phyloP scores from a whole-genome alignment of 1,140 invertebrate genomes.

The Camponotus vicinus region DNA sequence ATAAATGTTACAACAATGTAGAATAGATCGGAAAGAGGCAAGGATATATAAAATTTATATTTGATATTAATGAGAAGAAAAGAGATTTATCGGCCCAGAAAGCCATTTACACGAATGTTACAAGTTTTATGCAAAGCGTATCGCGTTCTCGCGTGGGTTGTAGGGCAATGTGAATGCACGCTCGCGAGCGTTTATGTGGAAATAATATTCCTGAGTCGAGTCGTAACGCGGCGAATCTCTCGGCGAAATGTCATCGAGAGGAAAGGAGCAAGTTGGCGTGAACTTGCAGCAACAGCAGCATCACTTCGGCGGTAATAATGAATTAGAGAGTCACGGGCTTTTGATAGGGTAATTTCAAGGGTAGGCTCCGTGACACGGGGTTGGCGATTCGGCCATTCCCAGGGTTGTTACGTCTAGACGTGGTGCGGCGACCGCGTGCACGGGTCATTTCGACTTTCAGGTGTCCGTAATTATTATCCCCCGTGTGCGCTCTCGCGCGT shows the following conservation, averaged over 20 bases:
- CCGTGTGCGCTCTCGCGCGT: conserved; percentile 45
- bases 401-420: conserved; percentile 80
- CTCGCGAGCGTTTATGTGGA: conserved; percentile 55
- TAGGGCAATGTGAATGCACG: conserved; percentile 6
- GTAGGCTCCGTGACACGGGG: conserved; percentile 73
- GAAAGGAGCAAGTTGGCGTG: conserved; percentile 33
- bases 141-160: conserved; percentile 7
- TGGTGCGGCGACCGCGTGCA: conserved; percentile 66
- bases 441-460: conserved; percentile 81
- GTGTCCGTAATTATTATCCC: conserved; percentile 83
- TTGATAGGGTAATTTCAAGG: conserved; percentile 81
- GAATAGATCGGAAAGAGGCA: not conserved
- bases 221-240: conserved; percentile 13
- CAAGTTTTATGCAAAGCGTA: not conserved
- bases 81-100: not conserved
- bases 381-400: conserved; percentile 76
- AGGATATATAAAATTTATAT: not conserved
- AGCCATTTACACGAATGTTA: not conserved
- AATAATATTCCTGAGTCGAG: conserved; percentile 42
- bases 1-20: not conserved
- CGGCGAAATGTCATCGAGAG: conserved; percentile 33
- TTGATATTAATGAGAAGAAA: conserved; percentile 1
- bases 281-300: conserved; percentile 37
- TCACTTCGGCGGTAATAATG: conserved; percentile 64
- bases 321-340: conserved; percentile 73